Conservation (phyloP, 2,797 vertebrate genomes). For the Coregonus suidteri region DNA sequence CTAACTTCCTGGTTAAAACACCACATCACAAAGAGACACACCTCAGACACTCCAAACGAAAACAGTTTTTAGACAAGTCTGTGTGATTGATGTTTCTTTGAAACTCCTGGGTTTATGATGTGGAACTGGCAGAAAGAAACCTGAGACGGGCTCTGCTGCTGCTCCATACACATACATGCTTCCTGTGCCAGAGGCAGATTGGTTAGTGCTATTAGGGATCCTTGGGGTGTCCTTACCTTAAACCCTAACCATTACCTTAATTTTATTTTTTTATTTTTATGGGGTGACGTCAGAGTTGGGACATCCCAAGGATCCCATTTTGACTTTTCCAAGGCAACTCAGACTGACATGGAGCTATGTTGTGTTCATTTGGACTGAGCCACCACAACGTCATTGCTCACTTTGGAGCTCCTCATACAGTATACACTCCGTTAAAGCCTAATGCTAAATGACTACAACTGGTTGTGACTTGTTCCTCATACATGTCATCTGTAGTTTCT, state of each 20-base stretch:
- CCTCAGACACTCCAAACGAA: not conserved
- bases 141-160: not conserved
- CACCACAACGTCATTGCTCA: not conserved
- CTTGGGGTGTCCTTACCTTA: too few relatives aligned
- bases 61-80: not conserved
- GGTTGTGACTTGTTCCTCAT: not conserved
- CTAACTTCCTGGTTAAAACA: not conserved
- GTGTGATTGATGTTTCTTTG: conserved; percentile 1
- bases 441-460: too few relatives aligned
- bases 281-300: too few relatives aligned
- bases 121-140: conserved; percentile 4
- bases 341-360: too few relatives aligned
- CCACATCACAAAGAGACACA: conserved; percentile 1
- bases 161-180: not conserved
- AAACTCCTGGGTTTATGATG: not conserved
- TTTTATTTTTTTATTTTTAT: too few relatives aligned
- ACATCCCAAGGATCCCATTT: too few relatives aligned
- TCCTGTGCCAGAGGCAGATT: not conserved
- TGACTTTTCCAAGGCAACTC: too few relatives aligned
- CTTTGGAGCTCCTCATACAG: not conserved
- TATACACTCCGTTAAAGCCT: too few relatives aligned
- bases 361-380: too few relatives aligned
- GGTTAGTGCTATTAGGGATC: not conserved
- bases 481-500: not conserved
- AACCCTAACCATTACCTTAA: too few relatives aligned